Percentiles rank a stretch among this genome's conserved stretches.
These are phyloP conservation scores for Parazoanthus atlanticus DNA, from an alignment of 92 coral and sea anemone species.

Conservation along the genomic window DNA sequence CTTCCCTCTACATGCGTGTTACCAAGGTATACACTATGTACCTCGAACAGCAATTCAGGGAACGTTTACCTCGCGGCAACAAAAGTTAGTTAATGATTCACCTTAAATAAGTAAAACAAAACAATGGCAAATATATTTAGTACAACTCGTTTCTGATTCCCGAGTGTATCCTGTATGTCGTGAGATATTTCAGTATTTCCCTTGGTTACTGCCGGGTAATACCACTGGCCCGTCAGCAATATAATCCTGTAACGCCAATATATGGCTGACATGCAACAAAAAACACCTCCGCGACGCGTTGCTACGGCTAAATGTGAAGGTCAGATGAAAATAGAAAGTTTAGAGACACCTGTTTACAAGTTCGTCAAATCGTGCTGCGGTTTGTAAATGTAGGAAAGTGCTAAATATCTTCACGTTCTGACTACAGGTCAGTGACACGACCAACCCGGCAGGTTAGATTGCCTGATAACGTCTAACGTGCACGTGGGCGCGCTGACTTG, in stretches of 20 bases:
- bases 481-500: too few relatives aligned
- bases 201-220: neutral
- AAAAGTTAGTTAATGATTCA: too few relatives aligned
- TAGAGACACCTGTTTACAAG: neutral
- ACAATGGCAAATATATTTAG: too few relatives aligned
- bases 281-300: neutral
- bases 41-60: too few relatives aligned
- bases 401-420: constrained; percentile 25
- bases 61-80: too few relatives aligned
- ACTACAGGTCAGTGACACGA: neutral
- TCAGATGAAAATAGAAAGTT: neutral
- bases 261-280: neutral
- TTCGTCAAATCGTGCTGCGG: neutral
- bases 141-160: neutral
- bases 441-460: too few relatives aligned
- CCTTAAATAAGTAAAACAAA: too few relatives aligned
- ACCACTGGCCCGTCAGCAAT: neutral
- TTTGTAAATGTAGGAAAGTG: neutral
- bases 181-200: neutral
- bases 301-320: neutral
- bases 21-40: too few relatives aligned
- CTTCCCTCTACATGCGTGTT: too few relatives aligned
- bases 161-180: neutral
- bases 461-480: too few relatives aligned
- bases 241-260: neutral